phyloP scores from a whole-genome alignment of 2,113 vertebrate genomes.

The Noctilio leporinus region DNA sequence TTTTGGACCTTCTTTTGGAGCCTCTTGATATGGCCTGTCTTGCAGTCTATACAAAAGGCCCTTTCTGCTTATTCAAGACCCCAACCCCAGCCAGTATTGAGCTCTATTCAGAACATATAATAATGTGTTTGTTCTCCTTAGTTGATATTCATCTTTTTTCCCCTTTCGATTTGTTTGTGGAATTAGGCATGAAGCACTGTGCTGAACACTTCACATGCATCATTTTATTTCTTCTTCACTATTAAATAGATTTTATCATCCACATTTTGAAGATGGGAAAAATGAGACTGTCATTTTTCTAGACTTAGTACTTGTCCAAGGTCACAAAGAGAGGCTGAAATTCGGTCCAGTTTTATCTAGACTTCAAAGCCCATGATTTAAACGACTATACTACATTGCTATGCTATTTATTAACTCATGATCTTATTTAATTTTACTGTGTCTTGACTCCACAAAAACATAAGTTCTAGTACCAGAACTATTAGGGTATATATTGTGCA shows the following conservation, averaged over 20 bases:
- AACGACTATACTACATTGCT: neutral
- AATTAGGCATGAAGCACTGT: neutral
- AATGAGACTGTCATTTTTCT: neutral
- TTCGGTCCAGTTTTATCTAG: neutral
- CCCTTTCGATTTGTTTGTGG: neutral
- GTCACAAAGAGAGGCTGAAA: neutral
- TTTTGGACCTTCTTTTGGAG: neutral
- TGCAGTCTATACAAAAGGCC: neutral
- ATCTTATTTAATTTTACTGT: neutral
- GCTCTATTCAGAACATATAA: neutral
- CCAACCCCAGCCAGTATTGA: neutral
- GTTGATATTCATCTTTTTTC: neutral
- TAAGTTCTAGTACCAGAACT: neutral
- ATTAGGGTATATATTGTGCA: neutral
- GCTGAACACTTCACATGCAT: neutral
- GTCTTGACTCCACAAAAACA: neutral
- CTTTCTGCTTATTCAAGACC: neutral
- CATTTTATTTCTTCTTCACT: neutral
- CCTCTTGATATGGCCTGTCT: neutral
- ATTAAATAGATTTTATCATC: neutral
- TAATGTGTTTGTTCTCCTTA: neutral
- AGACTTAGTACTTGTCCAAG: neutral
- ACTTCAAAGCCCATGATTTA: neutral
- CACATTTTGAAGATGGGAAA: neutral
- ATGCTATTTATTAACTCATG: neutral